Conservation (phyloP, 2,113 vertebrate species). For the Empidonax alnorum region DNA sequence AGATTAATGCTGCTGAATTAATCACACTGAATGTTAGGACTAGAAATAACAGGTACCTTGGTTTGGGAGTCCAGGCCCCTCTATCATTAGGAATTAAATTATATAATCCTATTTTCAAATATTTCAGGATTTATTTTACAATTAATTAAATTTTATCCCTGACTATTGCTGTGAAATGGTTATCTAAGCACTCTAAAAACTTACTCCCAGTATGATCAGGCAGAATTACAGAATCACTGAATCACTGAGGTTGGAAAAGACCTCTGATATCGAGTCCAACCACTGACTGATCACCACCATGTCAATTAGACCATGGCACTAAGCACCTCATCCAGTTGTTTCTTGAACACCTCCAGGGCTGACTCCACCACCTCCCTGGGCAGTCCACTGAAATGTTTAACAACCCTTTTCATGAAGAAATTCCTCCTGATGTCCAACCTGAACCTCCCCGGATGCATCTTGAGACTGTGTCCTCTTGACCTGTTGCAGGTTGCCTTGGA, state of each 20-base stretch:
- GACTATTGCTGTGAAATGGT: background rate
- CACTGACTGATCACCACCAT: fast-evolving
- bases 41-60: background rate
- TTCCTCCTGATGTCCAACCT: background rate
- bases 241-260: background rate
- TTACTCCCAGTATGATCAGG: background rate
- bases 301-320: background rate
- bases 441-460: background rate
- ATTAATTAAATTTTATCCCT: constrained; percentile 32
- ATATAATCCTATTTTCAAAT: constrained; percentile 38
- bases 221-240: background rate
- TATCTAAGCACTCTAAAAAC: background rate
- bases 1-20: constrained; percentile 43
- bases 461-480: background rate
- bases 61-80: background rate
- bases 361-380: background rate
- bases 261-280: background rate
- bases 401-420: background rate
- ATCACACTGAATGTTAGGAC: constrained; percentile 16
- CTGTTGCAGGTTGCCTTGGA: fast-evolving
- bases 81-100: constrained; percentile 13
- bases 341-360: background rate
- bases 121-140: constrained; percentile 19
- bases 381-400: no score
- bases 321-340: background rate